phyloP scores from a whole-genome alignment of 2,113 vertebrate genomes.

The Prolemur simus region DNA sequence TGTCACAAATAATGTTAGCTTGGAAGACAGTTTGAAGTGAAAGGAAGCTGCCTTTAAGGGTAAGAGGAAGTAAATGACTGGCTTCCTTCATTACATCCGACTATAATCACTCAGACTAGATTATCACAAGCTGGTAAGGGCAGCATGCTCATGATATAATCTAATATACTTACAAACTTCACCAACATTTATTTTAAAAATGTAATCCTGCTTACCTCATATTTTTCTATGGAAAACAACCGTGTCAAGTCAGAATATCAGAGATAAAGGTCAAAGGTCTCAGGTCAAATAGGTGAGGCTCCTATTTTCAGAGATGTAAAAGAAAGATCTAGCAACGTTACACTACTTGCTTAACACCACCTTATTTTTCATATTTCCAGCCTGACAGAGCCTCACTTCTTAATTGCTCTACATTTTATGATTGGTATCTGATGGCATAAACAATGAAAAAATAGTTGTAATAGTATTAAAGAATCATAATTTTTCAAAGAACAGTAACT shows the following conservation, averaged over 20 bases:
- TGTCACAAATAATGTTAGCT: not conserved
- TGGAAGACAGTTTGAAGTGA: not conserved
- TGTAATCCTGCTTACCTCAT: not conserved
- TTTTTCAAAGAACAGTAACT: not conserved
- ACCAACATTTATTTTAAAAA: conserved; percentile 29
- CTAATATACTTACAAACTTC: not conserved
- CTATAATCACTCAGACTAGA: not conserved
- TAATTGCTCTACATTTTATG: not conserved
- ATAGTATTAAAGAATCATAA: not conserved
- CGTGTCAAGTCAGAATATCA: conserved; percentile 2
- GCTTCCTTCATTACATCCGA: not conserved
- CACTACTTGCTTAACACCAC: not conserved
- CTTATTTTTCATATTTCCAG: not conserved
- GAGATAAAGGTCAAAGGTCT: conserved; percentile 13
- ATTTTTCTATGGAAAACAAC: conserved; percentile 19
- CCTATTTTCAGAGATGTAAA: not conserved
- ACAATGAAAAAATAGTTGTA: not conserved
- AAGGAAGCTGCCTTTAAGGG: not conserved
- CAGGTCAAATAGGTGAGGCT: not conserved
- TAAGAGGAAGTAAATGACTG: not conserved
- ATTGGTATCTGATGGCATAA: not conserved
- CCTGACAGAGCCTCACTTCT: not conserved
- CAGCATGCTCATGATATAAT: not conserved
- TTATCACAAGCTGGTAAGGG: not conserved
- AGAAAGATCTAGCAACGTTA: not conserved